phyloP scores from a whole-genome alignment of 2,113 vertebrate genomes.

The Leuciscus idus region DNA sequence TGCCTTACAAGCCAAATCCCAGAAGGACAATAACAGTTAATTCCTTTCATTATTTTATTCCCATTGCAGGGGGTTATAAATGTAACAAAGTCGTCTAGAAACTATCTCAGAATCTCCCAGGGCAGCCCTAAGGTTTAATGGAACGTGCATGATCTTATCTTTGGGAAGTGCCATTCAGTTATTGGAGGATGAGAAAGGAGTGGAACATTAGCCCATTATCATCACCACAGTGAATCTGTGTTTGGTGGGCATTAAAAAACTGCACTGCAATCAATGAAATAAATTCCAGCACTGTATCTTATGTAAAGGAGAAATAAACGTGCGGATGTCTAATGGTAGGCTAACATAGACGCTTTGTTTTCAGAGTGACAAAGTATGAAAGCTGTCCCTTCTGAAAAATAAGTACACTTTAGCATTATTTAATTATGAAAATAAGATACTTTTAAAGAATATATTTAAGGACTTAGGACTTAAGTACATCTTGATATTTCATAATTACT shows the following conservation, averaged over 20 bases:
- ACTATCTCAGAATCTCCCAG: constrained; percentile 64
- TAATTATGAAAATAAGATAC: not conserved
- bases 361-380: not conserved
- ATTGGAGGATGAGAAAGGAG: constrained; percentile 12
- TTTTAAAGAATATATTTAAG: not conserved
- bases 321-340: not conserved
- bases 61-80: constrained; percentile 63
- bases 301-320: not conserved
- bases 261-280: not conserved
- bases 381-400: not conserved
- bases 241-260: constrained; percentile 5
- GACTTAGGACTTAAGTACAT: too few relatives aligned
- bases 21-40: constrained; percentile 56
- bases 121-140: constrained; percentile 61
- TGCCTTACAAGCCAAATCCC: constrained; percentile 46
- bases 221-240: not conserved
- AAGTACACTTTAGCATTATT: not conserved
- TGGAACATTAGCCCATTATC: constrained; percentile 22
- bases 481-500: too few relatives aligned
- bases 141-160: constrained; percentile 64
- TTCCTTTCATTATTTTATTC: constrained; percentile 66
- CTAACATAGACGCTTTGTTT: not conserved
- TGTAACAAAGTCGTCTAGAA: constrained; percentile 64
- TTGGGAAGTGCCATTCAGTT: constrained; percentile 43
- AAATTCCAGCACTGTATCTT: not conserved